Evolutionary conservation across 2,888 invertebrate genomes (phyloP).

Genomic region (Craniophora ligustri): DNA sequence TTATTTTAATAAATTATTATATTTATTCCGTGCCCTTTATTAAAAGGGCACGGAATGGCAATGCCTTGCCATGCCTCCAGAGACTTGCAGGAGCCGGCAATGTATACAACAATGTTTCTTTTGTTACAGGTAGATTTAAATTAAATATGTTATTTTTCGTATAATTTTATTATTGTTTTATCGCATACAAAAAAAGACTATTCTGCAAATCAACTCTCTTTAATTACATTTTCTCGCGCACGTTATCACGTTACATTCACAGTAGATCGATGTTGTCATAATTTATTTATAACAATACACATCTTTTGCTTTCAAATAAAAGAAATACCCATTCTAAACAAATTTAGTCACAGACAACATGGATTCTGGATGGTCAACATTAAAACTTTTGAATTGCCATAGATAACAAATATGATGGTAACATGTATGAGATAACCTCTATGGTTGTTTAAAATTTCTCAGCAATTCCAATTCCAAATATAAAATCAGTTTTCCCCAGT

Average conservation of each 20-base stretch:
- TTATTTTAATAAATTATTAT: no score
- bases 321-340: constrained; percentile 25
- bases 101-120: no score
- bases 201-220: constrained; percentile 66
- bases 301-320: constrained; percentile 18
- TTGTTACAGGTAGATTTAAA: background rate
- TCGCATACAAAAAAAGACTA: constrained; percentile 71
- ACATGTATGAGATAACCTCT: no score
- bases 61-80: no score
- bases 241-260: constrained; percentile 17
- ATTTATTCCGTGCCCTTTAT: no score
- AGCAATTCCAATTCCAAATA: background rate
- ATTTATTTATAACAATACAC: constrained; percentile 34
- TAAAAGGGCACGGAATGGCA: no score
- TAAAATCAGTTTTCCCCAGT: background rate
- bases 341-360: constrained; percentile 28
- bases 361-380: background rate
- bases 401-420: no score
- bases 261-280: constrained; percentile 9
- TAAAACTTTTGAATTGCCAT: background rate
- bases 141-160: constrained; percentile 15
- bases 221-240: constrained; percentile 48
- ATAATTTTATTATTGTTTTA: constrained; percentile 63
- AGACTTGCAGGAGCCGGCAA: no score
- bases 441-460: no score